These are phyloP conservation scores for Eulemur rufifrons DNA, from an alignment of 2,113 vertebrate species.

Conservation along the genomic window DNA sequence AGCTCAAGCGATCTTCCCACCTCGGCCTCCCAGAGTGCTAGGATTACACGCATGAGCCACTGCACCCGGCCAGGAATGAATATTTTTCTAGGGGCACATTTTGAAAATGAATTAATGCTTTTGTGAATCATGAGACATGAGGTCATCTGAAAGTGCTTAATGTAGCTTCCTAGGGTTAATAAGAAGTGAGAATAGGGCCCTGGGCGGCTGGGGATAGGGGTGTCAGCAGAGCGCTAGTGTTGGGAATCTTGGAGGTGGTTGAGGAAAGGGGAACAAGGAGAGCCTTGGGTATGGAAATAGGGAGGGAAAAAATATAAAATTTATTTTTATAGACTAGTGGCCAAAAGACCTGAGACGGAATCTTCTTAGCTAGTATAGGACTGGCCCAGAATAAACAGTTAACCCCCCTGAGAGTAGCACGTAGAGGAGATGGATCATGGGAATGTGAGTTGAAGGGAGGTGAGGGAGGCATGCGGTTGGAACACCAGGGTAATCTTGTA, in stretches of 20 bases:
- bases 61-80: not conserved
- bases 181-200: not conserved
- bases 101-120: not conserved
- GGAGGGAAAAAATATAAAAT: not conserved
- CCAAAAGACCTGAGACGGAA: not conserved
- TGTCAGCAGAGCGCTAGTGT: not conserved
- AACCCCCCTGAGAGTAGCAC: not conserved
- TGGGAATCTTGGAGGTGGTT: not conserved
- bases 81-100: not conserved
- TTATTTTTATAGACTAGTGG: not conserved
- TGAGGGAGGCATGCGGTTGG: not conserved
- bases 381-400: not conserved
- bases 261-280: not conserved
- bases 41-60: too few relatives aligned
- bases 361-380: not conserved
- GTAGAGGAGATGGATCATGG: not conserved
- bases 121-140: not conserved
- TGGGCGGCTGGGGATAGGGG: not conserved
- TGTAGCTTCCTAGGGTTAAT: not conserved
- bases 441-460: not conserved
- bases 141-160: not conserved
- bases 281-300: not conserved
- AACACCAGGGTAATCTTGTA: not conserved
- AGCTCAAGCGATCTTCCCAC: too few relatives aligned
- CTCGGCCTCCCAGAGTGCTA: too few relatives aligned